Base-by-base conservation (phyloP, 2,888 invertebrate species). In the Lepidonotus clava region DNA sequence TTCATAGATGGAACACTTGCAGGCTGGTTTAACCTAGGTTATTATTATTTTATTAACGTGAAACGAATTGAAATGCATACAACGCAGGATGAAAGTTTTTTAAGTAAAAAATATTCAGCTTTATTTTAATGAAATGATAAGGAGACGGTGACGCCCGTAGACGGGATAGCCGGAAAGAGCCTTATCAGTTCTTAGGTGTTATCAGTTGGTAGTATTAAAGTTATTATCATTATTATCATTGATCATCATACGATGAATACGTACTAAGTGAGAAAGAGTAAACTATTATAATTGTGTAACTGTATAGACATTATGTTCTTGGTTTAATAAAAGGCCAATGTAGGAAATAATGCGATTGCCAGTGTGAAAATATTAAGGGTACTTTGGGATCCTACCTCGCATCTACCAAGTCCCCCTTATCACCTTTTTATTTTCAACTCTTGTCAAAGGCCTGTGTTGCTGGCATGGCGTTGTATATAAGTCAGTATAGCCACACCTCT, bases 401-500 rank as follows among this genome's bases (percentile, higher is more conserved):
- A 71, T 38, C 34, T 46, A 36, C 4, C 18, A 71, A 71, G 71
- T 38, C 71, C 71, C 71, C n/a, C 21, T n/a, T 24, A 38, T 36
- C 36, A 71, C n/a, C 71, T 11, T n/a, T n/a, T 34, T 71, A 71
- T 71, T 71, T 71, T 71, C 71, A 71, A 71, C 38, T 36, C n/a
- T 24, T 71, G 71, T 71, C 71, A 24, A 46, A 46, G 46, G 46
- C 18, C 8, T 18, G 46, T 11, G 71, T 38, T 38, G 38, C 71
- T 38, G 71, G 71, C 71, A 38, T 71, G 71, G 38, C 71, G 61
- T 61, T 61, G 61, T 61, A 61, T 36, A 38, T 71, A 34, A 34
- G 36, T 34, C 18, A 14, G 38, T 36, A 38, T 11, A 71, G 71
- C 71, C 34, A 36, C 5, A 38, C n/a, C 4, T 61, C 71, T 71